Conservation (phyloP, 2,113 vertebrate genomes). For the Calonectris borealis region DNA sequence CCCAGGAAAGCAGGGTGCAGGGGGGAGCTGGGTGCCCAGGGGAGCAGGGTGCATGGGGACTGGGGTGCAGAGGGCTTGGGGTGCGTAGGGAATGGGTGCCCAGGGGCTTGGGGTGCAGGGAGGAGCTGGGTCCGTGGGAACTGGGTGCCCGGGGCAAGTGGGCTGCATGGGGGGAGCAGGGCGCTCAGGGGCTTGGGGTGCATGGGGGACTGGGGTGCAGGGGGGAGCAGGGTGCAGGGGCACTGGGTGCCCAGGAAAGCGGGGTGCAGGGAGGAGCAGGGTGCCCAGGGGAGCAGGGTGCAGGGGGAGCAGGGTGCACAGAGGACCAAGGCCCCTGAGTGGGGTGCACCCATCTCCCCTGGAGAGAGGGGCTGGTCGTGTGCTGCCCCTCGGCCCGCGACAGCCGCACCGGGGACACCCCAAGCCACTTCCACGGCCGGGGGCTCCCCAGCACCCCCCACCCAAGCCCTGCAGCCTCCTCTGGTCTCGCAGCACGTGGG, state of each 20-base stretch:
- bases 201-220: background rate
- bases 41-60: too few species aligned
- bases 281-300: background rate
- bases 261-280: too few species aligned
- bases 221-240: background rate
- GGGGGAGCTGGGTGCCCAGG: background rate
- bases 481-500: rapidly evolving
- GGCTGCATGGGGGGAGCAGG: background rate
- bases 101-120: too few species aligned
- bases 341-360: background rate
- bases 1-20: background rate
- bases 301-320: background rate
- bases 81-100: too few species aligned
- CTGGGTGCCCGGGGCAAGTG: background rate
- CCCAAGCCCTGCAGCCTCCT: background rate
- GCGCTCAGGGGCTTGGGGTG: too few species aligned
- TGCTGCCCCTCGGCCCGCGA: background rate
- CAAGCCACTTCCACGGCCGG: rapidly evolving
- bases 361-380: too few species aligned
- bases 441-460: background rate
- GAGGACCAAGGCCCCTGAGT: background rate
- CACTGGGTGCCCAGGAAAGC: too few species aligned
- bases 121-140: rapidly evolving
- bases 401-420: background rate
- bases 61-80: too few species aligned